A percentile compares a stretch with the other conserved stretches of the same genome.
phyloP scores from a whole-genome alignment of 1,140 invertebrate species.

The Scaptomyza montana region DNA sequence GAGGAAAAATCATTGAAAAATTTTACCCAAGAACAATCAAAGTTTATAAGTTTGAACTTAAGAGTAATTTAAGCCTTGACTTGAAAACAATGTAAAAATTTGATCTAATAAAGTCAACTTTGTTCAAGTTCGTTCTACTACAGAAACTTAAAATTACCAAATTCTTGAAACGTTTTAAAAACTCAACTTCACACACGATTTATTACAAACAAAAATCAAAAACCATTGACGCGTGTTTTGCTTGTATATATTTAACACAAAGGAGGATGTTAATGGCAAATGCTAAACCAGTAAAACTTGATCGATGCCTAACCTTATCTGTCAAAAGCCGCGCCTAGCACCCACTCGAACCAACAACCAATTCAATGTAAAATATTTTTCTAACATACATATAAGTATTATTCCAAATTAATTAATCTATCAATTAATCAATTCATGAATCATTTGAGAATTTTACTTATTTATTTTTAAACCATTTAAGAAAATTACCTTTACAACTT shows the following conservation, averaged over 20 bases:
- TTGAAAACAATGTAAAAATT: too few species aligned
- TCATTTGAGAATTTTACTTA: neutral
- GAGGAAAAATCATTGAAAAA: too few species aligned
- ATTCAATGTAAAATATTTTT: neutral
- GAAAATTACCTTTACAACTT: neutral
- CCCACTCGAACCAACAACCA: slow-evolving; percentile 7
- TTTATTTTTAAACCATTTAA: neutral
- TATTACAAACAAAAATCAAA: slow-evolving; percentile 3
- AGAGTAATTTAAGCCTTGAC: too few species aligned
- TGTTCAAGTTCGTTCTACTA: too few species aligned
- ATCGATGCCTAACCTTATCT: slow-evolving; percentile 32
- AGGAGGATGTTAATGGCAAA: slow-evolving; percentile 11
- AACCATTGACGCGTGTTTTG: slow-evolving; percentile 9
- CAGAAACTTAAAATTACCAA: neutral
- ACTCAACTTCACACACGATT: slow-evolving; percentile 3
- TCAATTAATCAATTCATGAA: neutral
- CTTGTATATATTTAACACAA: neutral
- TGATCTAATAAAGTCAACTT: too few species aligned
- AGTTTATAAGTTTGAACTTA: too few species aligned
- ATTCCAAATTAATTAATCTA: neutral
- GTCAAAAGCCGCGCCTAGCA: slow-evolving; percentile 16
- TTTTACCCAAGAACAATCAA: too few species aligned
- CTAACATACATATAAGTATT: neutral
- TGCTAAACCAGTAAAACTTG: slow-evolving; percentile 36
- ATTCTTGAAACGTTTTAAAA: neutral